Base-by-base conservation (phyloP, 2,888 invertebrate genomes). In the Drosophila buzzatii region DNA sequence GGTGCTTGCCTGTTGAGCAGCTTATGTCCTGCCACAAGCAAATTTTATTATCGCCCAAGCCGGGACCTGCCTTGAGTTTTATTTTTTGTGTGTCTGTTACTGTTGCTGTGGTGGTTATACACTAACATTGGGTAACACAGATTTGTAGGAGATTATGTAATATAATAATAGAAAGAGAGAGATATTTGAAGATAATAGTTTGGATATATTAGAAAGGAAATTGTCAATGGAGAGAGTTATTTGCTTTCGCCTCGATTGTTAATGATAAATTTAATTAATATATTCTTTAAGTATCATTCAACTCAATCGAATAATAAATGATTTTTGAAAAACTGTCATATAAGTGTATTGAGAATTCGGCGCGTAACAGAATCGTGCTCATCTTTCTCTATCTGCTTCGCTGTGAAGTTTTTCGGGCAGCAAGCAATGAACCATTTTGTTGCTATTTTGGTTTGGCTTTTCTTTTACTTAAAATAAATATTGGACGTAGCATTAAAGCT, bases 381-480 rank as follows among this genome's bases (percentile, higher is more conserved):
- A 49, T 0, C 5, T 49, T 31, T 3, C 12, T 27, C 14, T 45
- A 8, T n/a, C 16, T 23, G 33, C 14, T 45, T 12, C 12, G 57
- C 49, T 57, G 53, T 49, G 62, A 63, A 37, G 53, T 60, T 57
- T 42, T 64, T 53, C 35, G 10, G 41, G 33, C 57, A 52, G 66
- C 68, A 70, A 77, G 77, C 70, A 69, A 79, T 81, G 86, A 68
- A 64, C 64, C 77, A 77, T 56, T 71, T 76, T 75, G 68, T 45
- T 68, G 73, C 70, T 69, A 59, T 76, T 82, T 70, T 66, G 45
- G 44, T 59, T 71, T 67, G 63, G 64, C 56, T 71, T 79, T 71
- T 58, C 68, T 69, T 68, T 65, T 51, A 39, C 80, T 80, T 71
- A 55, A 78, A 76, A 76, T 75, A 87, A 87, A 85, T 79, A 73